phyloP scores from a whole-genome alignment of 2,797 vertebrate genomes.

The Syngnathus acus region DNA sequence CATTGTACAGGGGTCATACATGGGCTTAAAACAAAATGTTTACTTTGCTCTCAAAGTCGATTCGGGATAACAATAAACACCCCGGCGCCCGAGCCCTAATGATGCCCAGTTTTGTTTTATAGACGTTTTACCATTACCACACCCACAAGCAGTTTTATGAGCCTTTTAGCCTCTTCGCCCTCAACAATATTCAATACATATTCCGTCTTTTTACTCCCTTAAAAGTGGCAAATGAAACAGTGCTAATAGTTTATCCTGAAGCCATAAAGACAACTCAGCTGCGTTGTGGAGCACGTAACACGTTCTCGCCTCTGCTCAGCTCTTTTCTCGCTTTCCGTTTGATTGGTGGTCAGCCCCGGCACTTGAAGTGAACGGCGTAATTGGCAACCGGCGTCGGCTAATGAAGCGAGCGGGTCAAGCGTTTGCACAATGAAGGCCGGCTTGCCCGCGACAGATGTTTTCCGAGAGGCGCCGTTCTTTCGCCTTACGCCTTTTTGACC shows the following conservation, averaged over 20 bases:
- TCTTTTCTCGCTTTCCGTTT: conserved; percentile 28
- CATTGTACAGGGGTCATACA: conserved; percentile 15
- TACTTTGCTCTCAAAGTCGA: neutral
- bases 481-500: neutral
- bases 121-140: conserved; percentile 22
- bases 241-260: conserved; percentile 51
- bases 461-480: neutral
- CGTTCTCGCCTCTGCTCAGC: conserved; percentile 5
- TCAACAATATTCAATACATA: conserved; percentile 23
- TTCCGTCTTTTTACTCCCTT: conserved; percentile 27
- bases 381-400: conserved; percentile 49
- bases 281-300: conserved; percentile 46
- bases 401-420: conserved; percentile 43
- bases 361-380: conserved; percentile 38
- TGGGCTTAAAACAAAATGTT: too few species aligned
- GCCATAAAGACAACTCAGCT: conserved; percentile 37
- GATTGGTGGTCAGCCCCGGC: conserved; percentile 34
- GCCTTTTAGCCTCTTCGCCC: conserved; percentile 43
- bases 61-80: neutral
- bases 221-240: conserved; percentile 44
- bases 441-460: conserved; percentile 6
- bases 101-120: conserved; percentile 1
- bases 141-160: conserved; percentile 28
- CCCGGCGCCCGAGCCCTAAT: neutral
- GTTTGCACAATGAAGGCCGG: neutral